Conservation (phyloP, 2,797 vertebrate species). For the Chelonia mydas region DNA sequence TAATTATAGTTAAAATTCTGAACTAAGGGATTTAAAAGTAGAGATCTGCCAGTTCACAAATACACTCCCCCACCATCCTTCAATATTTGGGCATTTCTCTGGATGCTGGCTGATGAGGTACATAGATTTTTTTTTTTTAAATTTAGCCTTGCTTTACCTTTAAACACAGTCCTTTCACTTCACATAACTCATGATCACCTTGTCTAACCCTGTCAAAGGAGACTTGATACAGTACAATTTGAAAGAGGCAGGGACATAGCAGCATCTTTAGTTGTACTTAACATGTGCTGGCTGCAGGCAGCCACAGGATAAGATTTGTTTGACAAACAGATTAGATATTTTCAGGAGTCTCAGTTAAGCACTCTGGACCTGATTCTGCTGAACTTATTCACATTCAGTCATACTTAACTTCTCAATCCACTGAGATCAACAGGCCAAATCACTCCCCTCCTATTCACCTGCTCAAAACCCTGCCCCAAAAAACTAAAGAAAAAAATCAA, state of each 20-base stretch:
- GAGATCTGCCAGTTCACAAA: slow-evolving; percentile 59
- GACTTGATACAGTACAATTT: background rate
- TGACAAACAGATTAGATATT: background rate
- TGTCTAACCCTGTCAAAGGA: background rate
- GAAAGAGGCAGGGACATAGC: accelerated
- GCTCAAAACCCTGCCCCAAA: too few species aligned
- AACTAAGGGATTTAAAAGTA: slow-evolving; percentile 59
- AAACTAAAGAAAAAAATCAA: background rate
- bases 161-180: background rate
- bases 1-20: slow-evolving; percentile 81
- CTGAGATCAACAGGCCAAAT: background rate
- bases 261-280: background rate
- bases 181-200: background rate
- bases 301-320: background rate
- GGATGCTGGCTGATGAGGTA: slow-evolving; percentile 29
- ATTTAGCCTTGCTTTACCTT: background rate
- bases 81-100: slow-evolving; percentile 25
- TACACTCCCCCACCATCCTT: slow-evolving; percentile 46
- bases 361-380: background rate
- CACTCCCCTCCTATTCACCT: background rate
- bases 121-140: background rate
- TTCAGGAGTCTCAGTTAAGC: background rate
- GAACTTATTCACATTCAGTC: background rate
- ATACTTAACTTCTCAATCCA: background rate
- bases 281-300: background rate